Conservation (phyloP, 2,888 invertebrate genomes). For the Fabriciana adippe region DNA sequence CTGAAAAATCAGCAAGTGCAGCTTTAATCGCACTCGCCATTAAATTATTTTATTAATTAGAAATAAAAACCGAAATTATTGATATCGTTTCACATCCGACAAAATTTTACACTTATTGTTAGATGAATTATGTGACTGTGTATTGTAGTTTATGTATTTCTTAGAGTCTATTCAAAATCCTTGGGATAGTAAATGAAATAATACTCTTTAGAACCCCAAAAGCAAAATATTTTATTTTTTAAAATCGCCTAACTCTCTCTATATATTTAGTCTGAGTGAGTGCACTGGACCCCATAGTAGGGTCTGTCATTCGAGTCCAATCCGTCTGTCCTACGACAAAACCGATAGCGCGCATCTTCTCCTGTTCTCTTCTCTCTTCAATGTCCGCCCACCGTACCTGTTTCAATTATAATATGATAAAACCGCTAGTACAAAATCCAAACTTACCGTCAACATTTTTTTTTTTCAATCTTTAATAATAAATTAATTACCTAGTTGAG, state of each 20-base stretch:
- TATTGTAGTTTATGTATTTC: background rate
- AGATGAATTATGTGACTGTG: too few relatives aligned
- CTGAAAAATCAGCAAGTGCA: too few relatives aligned
- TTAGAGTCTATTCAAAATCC: background rate
- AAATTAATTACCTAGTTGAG: too few relatives aligned
- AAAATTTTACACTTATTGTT: too few relatives aligned
- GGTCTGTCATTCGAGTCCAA: constrained; percentile 97
- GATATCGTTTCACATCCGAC: too few relatives aligned
- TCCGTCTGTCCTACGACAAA: constrained; percentile 98
- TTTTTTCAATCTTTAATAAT: too few relatives aligned
- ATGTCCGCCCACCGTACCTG: constrained; percentile 99
- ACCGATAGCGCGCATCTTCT: constrained; percentile 96
- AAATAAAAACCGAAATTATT: too few relatives aligned
- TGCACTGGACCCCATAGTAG: constrained; percentile 92
- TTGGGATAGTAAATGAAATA: background rate
- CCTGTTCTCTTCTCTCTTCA: constrained; percentile 95
- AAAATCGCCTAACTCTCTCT: constrained; percentile 76
- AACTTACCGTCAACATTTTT: constrained; percentile 27
- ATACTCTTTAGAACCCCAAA: background rate
- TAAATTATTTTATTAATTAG: too few relatives aligned
- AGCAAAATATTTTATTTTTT: constrained; percentile 18
- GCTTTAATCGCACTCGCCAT: too few relatives aligned
- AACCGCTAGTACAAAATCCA: constrained; percentile 46
- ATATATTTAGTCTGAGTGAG: constrained; percentile 97
- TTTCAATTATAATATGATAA: constrained; percentile 73